These are phyloP conservation scores for Saturnia pavonia DNA, from an alignment of 2,888 invertebrate species.

Conservation along the genomic window DNA sequence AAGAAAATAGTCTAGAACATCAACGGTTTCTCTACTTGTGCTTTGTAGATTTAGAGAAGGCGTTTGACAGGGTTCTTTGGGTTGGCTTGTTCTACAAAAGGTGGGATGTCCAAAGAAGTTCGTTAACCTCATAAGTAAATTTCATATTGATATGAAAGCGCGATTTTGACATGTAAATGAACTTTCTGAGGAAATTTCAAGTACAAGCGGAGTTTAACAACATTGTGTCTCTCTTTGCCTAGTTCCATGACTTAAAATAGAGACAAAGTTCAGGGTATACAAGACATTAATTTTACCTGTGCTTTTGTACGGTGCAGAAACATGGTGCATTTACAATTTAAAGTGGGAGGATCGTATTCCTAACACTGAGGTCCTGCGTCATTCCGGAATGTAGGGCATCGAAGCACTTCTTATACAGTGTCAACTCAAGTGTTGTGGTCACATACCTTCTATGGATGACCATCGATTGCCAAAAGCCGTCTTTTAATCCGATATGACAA, in stretches of 20 bases:
- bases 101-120: too few species aligned
- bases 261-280: neutral
- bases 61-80: too few species aligned
- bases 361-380: neutral
- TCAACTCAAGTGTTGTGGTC: neutral
- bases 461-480: neutral
- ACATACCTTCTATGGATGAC: neutral
- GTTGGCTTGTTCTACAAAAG: too few species aligned
- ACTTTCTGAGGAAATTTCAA: too few species aligned
- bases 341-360: neutral
- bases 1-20: too few species aligned
- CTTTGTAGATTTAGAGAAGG: too few species aligned
- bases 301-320: neutral
- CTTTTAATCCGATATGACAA: neutral
- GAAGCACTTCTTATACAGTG: neutral
- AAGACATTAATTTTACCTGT: neutral
- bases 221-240: too few species aligned
- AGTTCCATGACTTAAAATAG: neutral
- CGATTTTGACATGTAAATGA: too few species aligned
- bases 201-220: too few species aligned
- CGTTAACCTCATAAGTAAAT: too few species aligned
- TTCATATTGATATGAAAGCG: too few species aligned
- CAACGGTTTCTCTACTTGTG: too few species aligned
- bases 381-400: neutral
- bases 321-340: neutral